Evolutionary conservation across 2,888 invertebrate genomes (phyloP).

Genomic region (Melinopterus prodromus): DNA sequence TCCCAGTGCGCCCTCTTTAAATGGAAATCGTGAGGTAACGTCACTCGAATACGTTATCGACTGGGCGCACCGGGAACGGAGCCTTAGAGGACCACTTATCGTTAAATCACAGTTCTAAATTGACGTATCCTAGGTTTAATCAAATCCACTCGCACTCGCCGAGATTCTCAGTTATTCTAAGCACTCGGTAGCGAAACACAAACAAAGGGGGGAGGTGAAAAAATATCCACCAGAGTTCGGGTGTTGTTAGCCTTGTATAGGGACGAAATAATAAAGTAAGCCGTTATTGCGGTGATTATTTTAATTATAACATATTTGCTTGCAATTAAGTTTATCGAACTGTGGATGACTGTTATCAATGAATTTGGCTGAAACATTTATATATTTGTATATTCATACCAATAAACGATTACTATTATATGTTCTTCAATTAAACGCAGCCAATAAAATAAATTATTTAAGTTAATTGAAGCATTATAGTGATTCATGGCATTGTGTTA

Average conservation of each 20-base stretch:
- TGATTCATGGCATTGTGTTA: too few relatives aligned
- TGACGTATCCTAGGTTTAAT: slow-evolving; percentile 55
- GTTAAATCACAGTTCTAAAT: slow-evolving; percentile 54
- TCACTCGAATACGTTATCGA: slow-evolving; percentile 51
- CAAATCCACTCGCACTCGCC: slow-evolving; percentile 47
- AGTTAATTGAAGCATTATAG: too few relatives aligned
- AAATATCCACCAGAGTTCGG: slow-evolving; percentile 6
- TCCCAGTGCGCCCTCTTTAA: slow-evolving; percentile 46
- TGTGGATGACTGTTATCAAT: too few relatives aligned
- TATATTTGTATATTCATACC: too few relatives aligned
- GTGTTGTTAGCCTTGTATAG: neutral
- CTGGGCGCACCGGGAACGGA: slow-evolving; percentile 44
- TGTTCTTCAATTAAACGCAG: too few relatives aligned
- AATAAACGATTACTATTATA: too few relatives aligned
- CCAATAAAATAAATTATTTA: too few relatives aligned
- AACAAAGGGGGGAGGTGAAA: neutral
- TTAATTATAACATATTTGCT: neutral
- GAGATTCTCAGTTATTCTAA: slow-evolving; percentile 37
- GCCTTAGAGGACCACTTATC: slow-evolving; percentile 50
- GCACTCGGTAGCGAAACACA: slow-evolving; percentile 30
- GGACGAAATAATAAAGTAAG: neutral
- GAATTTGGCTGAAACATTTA: too few relatives aligned
- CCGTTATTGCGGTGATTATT: neutral
- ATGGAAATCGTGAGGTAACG: slow-evolving; percentile 53
- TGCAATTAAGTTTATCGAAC: too few relatives aligned